These are phyloP conservation scores for Epistrophe eligans DNA, from an alignment of 2,888 invertebrate species.

Conservation along the genomic window DNA sequence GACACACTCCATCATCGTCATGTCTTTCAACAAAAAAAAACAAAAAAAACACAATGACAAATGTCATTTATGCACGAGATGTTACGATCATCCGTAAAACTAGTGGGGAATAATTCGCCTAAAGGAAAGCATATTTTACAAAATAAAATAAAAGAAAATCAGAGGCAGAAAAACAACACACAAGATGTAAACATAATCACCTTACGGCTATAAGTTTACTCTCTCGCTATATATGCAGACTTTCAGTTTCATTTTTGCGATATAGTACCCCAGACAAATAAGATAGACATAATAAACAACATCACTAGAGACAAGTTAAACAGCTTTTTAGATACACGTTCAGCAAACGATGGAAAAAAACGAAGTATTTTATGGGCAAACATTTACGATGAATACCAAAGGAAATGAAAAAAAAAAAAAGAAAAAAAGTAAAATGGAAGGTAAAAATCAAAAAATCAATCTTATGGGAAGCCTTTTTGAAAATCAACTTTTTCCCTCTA, in stretches of 20 bases:
- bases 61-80: constrained; percentile 66
- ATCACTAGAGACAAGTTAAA: constrained; percentile 21
- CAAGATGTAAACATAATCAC: constrained; percentile 55
- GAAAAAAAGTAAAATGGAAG: constrained; percentile 37
- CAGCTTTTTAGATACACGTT: constrained; percentile 26
- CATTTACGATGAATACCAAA: constrained; percentile 42
- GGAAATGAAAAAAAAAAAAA: constrained; percentile 56
- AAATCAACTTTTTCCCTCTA: constrained; percentile 62
- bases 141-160: constrained; percentile 9
- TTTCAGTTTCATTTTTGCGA: constrained; percentile 72
- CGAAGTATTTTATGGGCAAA: constrained; percentile 12
- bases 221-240: constrained; percentile 39
- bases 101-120: constrained; percentile 42
- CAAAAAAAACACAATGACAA: constrained; percentile 53
- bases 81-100: constrained; percentile 27
- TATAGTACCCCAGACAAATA: constrained; percentile 63
- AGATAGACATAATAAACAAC: constrained; percentile 66
- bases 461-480: constrained; percentile 63
- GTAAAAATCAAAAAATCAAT: constrained; percentile 71
- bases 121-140: constrained; percentile 12
- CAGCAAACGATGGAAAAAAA: background rate
- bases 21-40: constrained; percentile 37
- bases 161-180: constrained; percentile 30
- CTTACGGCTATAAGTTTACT: constrained; percentile 47
- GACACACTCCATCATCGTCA: constrained; percentile 72